A percentile compares a stretch with the other conserved stretches of the same genome.
phyloP scores from a whole-genome alignment of 2,888 invertebrate species.

The Conistra vaccinii region DNA sequence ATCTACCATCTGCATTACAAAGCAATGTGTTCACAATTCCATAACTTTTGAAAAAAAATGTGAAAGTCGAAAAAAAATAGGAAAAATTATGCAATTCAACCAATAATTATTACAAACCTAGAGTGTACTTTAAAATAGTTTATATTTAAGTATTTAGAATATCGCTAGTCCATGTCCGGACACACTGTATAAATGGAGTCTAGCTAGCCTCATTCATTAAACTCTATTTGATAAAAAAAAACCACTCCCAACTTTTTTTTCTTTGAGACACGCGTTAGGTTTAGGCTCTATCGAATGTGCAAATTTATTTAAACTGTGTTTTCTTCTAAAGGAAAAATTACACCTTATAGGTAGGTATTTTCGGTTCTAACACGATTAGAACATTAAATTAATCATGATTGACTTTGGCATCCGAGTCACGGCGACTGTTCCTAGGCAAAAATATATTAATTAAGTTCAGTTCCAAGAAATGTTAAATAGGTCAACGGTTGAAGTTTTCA shows the following conservation, averaged over 20 bases:
- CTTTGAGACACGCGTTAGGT: neutral
- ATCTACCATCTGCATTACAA: no score
- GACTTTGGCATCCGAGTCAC: constrained; percentile 3
- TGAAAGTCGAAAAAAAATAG: no score
- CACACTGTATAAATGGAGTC: no score
- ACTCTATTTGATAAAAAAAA: constrained; percentile 12
- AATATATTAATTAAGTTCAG: neutral
- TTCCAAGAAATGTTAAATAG: constrained; percentile 23
- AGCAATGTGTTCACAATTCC: no score
- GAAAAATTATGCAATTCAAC: no score
- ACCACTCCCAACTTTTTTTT: constrained; percentile 10
- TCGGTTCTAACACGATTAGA: neutral
- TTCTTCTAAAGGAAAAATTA: neutral
- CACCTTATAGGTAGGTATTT: constrained; percentile 2
- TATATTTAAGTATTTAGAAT: no score
- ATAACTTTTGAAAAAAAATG: no score
- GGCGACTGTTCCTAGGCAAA: constrained; percentile 11
- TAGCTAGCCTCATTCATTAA: constrained; percentile 33
- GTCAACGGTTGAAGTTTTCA: constrained; percentile 22
- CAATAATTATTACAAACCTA: no score
- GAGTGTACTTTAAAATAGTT: no score
- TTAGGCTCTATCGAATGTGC: neutral
- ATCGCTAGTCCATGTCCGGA: no score
- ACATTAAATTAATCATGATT: constrained; percentile 10
- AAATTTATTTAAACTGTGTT: constrained; percentile 10